Evolutionary conservation across 2,113 vertebrate species (phyloP).

Genomic region (Nothobranchius furzeri): DNA sequence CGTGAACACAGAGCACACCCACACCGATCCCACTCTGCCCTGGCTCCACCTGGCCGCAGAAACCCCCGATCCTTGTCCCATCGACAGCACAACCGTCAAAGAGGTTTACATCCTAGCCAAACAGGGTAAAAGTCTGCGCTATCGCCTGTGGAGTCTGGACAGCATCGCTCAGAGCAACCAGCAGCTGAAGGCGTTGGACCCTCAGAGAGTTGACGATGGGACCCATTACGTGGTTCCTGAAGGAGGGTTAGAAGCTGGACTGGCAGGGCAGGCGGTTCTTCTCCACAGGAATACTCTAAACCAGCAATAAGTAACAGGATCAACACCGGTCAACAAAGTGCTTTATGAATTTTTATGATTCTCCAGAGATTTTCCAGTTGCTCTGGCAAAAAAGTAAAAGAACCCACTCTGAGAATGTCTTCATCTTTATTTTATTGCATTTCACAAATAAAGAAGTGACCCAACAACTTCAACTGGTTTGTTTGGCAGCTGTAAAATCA

Average conservation of each 20-base stretch:
- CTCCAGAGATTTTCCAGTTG: too few species aligned
- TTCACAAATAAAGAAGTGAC: conserved; percentile 60
- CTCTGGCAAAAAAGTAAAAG: too few species aligned
- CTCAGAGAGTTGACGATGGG: conserved; percentile 77
- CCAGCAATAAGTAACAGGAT: conserved; percentile 2
- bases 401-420: conserved; percentile 24
- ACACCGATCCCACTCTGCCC: conserved; percentile 61
- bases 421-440: conserved; percentile 79
- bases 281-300: conserved; percentile 67
- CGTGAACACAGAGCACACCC: conserved; percentile 25
- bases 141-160: conserved; percentile 85
- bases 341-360: too few species aligned
- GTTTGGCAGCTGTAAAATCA: conserved; percentile 29
- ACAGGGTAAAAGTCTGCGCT: conserved; percentile 89
- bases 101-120: conserved; percentile 82
- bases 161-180: conserved; percentile 81
- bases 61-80: conserved; percentile 26
- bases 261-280: conserved; percentile 84
- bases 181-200: conserved; percentile 85
- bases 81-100: neutral
- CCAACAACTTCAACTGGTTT: conserved; percentile 26
- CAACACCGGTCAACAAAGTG: too few species aligned
- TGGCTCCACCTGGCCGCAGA: conserved; percentile 65
- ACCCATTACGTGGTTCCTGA: conserved; percentile 81
- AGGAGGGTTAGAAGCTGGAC: conserved; percentile 81